phyloP scores from a whole-genome alignment of 2,888 invertebrate genomes.

The Eueremaeus valkanovi region DNA sequence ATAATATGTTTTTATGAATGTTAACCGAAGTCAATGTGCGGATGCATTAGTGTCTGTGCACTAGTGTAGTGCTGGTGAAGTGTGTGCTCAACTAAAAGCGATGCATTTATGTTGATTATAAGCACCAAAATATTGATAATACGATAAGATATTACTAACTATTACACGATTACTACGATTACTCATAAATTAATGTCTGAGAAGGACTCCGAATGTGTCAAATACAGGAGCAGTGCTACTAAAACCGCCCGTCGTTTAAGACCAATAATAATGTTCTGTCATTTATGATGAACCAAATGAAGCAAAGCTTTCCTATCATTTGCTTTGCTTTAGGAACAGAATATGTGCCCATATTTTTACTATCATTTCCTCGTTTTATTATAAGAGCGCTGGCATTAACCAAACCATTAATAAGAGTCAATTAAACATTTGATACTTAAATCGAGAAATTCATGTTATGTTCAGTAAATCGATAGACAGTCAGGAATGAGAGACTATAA shows the following conservation, averaged over 20 bases:
- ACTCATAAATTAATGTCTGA: slow-evolving; percentile 32
- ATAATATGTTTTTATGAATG: not conserved
- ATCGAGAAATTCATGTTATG: not conserved
- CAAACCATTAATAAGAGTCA: slow-evolving; percentile 1
- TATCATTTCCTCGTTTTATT: not conserved
- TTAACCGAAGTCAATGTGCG: not conserved
- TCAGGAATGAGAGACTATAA: not conserved
- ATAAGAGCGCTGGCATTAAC: not conserved
- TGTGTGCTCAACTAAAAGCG: slow-evolving; percentile 26
- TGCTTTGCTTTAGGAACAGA: not conserved
- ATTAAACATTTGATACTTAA: not conserved
- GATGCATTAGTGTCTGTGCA: not conserved
- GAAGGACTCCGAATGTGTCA: slow-evolving; percentile 27
- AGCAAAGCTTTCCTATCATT: not conserved
- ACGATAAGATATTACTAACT: slow-evolving; percentile 30
- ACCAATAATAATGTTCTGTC: slow-evolving; percentile 24
- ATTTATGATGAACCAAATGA: not conserved
- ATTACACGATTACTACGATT: slow-evolving; percentile 31
- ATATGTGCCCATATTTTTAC: not conserved
- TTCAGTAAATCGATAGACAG: slow-evolving; percentile 5
- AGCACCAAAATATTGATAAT: slow-evolving; percentile 26
- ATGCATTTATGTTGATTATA: slow-evolving; percentile 24
- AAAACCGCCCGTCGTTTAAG: slow-evolving; percentile 16
- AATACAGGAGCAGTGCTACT: slow-evolving; percentile 15
- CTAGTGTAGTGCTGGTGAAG: too few relatives aligned